Evolutionary conservation across 2,797 vertebrate genomes (phyloP).

Genomic region (Premnoplex brunnescens): DNA sequence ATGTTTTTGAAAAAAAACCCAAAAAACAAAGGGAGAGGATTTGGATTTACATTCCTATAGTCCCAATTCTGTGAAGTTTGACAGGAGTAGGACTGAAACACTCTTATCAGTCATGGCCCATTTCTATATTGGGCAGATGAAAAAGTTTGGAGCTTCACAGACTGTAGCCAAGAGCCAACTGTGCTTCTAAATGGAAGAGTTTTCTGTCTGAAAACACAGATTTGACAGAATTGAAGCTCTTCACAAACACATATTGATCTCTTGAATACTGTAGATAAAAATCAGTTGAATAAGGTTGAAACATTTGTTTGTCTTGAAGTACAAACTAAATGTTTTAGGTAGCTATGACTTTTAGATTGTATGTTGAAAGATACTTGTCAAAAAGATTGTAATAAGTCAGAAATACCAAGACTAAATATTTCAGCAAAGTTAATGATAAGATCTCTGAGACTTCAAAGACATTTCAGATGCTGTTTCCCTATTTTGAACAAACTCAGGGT

Average conservation of each 20-base stretch:
- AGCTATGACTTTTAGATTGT: not conserved
- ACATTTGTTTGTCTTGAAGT: not conserved
- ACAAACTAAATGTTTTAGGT: not conserved
- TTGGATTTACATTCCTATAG: not conserved
- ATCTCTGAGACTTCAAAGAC: not conserved
- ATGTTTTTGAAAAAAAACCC: not conserved
- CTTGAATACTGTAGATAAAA: not conserved
- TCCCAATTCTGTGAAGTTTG: not conserved
- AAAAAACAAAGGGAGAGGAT: not conserved
- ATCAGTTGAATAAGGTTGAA: not conserved
- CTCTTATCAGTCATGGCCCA: not conserved
- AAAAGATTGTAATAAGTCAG: not conserved
- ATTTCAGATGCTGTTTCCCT: not conserved
- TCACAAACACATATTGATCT: constrained; percentile 7
- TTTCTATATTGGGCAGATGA: constrained; percentile 4
- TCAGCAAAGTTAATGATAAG: not conserved
- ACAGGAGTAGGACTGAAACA: not conserved
- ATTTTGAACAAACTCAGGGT: not conserved
- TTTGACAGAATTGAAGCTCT: not conserved
- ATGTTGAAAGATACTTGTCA: not conserved
- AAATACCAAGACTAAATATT: not conserved
- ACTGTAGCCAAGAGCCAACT: not conserved
- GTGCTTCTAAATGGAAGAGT: not conserved
- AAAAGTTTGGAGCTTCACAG: constrained; percentile 2
- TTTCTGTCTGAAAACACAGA: not conserved